Conservation (phyloP, 2,888 invertebrate species). For the Apoderus coryli region DNA sequence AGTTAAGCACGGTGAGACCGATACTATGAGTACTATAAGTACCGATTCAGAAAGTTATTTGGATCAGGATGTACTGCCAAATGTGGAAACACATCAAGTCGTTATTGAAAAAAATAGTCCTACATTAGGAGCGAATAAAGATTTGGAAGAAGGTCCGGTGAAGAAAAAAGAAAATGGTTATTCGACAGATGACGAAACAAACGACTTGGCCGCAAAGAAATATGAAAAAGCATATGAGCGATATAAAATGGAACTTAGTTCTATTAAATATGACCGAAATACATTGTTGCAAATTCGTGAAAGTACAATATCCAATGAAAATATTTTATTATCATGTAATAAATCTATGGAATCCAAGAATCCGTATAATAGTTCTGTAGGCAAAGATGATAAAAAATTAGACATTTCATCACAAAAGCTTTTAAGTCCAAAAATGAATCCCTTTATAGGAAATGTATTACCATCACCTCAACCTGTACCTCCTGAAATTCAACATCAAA, state of each 20-base stretch:
- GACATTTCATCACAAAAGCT: constrained; percentile 28
- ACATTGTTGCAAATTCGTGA: constrained; percentile 31
- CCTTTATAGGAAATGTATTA: constrained; percentile 25
- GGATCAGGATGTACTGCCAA: constrained; percentile 28
- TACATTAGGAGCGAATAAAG: constrained; percentile 21
- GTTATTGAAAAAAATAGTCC: constrained; percentile 27
- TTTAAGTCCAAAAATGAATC: constrained; percentile 29
- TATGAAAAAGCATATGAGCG: constrained; percentile 22
- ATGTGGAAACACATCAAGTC: constrained; percentile 29
- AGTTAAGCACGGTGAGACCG: constrained; percentile 34
- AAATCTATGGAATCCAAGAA: constrained; percentile 15
- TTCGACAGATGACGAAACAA: constrained; percentile 31
- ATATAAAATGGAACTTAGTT: constrained; percentile 28
- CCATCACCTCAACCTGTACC: constrained; percentile 58
- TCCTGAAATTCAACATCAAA: constrained; percentile 71
- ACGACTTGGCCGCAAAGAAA: constrained; percentile 27
- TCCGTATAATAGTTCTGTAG: constrained; percentile 18
- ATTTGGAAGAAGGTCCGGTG: constrained; percentile 17
- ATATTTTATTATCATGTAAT: constrained; percentile 19
- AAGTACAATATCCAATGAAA: constrained; percentile 25
- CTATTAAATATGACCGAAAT: constrained; percentile 30
- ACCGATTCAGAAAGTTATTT: constrained; percentile 31
- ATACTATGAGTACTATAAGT: constrained; percentile 26
- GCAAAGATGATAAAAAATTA: constrained; percentile 24
- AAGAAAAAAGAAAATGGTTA: constrained; percentile 17